Conservation (phyloP, 2,113 vertebrate genomes). For the Lycaon pictus region DNA sequence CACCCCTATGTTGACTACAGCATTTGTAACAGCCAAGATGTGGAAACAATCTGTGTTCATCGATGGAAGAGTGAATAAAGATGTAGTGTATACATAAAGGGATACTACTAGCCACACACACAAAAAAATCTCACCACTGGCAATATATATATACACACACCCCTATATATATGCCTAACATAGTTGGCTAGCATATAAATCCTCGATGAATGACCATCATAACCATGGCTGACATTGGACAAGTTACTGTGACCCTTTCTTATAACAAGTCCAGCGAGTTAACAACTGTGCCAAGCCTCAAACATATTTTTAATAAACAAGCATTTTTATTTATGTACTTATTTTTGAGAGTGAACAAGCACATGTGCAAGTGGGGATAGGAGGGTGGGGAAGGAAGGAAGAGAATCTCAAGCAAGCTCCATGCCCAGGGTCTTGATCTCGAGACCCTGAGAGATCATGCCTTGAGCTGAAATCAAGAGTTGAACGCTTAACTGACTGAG, state of each 20-base stretch:
- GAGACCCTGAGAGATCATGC: neutral
- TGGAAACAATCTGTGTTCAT: neutral
- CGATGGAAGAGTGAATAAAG: neutral
- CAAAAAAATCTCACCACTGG: neutral
- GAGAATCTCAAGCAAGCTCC: neutral
- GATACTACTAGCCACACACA: neutral
- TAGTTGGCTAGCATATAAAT: neutral
- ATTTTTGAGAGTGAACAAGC: neutral
- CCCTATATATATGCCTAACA: neutral
- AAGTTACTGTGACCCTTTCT: neutral
- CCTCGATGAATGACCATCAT: neutral
- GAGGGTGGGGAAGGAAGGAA: neutral
- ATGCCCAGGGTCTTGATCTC: neutral
- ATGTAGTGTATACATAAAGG: neutral
- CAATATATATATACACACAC: neutral
- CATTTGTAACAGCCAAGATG: neutral
- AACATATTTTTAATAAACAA: neutral
- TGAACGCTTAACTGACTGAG: neutral
- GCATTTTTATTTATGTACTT: neutral
- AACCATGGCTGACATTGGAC: neutral
- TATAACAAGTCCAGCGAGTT: neutral
- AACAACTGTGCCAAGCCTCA: neutral
- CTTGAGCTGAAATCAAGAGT: neutral
- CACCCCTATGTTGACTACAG: neutral
- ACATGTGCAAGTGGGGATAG: neutral